Conservation (phyloP, 2,888 invertebrate genomes). For the Endomychus coccineus region DNA sequence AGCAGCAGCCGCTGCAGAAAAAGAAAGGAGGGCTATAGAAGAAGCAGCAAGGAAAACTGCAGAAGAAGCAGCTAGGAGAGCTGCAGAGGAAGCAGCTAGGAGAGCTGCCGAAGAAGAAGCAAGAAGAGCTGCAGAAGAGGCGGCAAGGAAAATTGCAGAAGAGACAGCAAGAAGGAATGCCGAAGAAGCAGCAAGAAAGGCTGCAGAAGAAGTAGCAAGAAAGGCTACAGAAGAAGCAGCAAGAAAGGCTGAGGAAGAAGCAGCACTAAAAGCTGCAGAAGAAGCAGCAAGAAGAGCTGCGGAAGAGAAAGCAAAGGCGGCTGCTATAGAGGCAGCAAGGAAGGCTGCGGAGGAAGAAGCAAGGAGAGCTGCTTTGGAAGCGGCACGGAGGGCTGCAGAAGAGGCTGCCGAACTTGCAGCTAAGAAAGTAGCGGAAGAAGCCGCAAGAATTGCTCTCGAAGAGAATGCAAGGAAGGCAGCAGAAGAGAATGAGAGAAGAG, state of each 20-base stretch:
- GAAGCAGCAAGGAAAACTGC: constrained; percentile 20
- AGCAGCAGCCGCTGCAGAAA: constrained; percentile 31
- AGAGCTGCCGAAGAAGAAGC: constrained; percentile 22
- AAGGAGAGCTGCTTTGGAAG: constrained; percentile 13
- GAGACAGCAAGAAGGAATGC: no score
- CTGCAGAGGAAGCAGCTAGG: constrained; percentile 25
- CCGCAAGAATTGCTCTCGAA: constrained; percentile 5
- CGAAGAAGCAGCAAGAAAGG: constrained; percentile 25
- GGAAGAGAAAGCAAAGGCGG: constrained; percentile 12
- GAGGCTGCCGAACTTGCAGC: constrained; percentile 17
- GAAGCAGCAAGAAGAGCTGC: constrained; percentile 22
- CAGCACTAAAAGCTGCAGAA: constrained; percentile 23
- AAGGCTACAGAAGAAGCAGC: constrained; percentile 19
- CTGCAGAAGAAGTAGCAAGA: constrained; percentile 29
- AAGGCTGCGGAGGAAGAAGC: constrained; percentile 10
- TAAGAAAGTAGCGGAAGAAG: constrained; percentile 14
- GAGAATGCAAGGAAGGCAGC: constrained; percentile 9
- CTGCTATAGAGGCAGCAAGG: constrained; percentile 8
- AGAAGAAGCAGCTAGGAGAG: constrained; percentile 22
- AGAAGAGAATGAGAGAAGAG: constrained; percentile 14
- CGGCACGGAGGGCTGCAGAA: constrained; percentile 18
- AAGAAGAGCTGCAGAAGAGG: constrained; percentile 1
- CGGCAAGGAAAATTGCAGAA: constrained; percentile 19
- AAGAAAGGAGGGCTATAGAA: constrained; percentile 17
- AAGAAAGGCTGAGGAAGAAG: constrained; percentile 12